Base-by-base conservation (phyloP, 2,797 vertebrate species). In the Oceanodroma leucorhoa region DNA sequence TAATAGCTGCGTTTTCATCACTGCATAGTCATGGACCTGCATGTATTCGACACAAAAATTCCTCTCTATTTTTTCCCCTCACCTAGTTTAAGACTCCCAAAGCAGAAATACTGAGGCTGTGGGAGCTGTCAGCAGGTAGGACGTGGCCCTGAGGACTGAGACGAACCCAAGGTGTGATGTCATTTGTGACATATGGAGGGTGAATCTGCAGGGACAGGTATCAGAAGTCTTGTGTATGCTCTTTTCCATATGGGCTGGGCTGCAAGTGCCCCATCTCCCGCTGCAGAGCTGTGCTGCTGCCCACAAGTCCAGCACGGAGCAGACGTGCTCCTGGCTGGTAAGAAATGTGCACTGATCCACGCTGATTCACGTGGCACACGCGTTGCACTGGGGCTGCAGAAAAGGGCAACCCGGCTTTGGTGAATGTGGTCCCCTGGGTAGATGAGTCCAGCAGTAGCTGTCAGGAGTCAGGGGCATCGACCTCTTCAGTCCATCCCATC, bases 361-460 rank as follows among this genome's bases (percentile, higher is more conserved):
- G 3, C 36, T 71, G 78, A 12, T 26, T 75, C 46, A 7, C 0
- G 0, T 46, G 87, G 64, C 14, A 41, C 72, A 15, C 0, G 1
- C 0, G 0, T 54, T 72, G 76, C 34, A 7, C 32, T 11, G 50
- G 34, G 34, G 23, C 46, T 77, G 43, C 32, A 73, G 70, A 15
- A 48, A 14, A 87, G 20, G 71, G 14, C 43, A 69, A 0, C 32
- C 26, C 4, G 19, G 13, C 3, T 76, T 76, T 82, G 55, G 18
- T 84, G 62, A 65, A 5, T 45, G 16, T 51, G 11, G 11, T 62
- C 11, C 14, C 18, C 32, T 26, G 40, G 10, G 38, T 21, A 7
- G 29, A 3, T 2, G 11, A 80, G 34, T n/a, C 13, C 83, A 24
- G n/a, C 0, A 0, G 27, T 43, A 30, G 45, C 62, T 90, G 41